A percentile compares a stretch with the other conserved stretches of the same genome.
These are phyloP conservation scores for Entelurus aequoreus DNA, from an alignment of 2,113 vertebrate genomes.

Conservation along the genomic window DNA sequence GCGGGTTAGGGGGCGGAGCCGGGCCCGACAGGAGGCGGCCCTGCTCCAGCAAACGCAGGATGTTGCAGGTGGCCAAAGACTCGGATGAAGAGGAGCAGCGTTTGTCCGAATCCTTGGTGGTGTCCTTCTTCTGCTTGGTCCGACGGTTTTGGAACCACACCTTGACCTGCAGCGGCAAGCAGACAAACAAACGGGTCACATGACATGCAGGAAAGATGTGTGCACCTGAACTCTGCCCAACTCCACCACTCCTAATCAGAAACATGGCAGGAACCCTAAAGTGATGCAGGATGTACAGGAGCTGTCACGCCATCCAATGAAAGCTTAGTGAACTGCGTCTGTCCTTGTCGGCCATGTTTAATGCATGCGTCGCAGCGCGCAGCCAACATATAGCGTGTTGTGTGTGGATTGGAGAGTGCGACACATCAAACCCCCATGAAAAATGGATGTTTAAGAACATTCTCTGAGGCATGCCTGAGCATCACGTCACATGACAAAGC, in stretches of 20 bases:
- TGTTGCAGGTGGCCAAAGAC: slow-evolving; percentile 88
- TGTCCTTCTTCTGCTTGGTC: slow-evolving; percentile 97
- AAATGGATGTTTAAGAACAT: slow-evolving; percentile 13
- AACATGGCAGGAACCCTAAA: slow-evolving; percentile 2
- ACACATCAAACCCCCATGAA: slow-evolving; percentile 14
- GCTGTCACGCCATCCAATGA: slow-evolving; percentile 11
- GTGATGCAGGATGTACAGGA: not conserved
- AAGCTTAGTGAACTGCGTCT: slow-evolving; percentile 51
- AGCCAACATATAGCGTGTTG: slow-evolving; percentile 51
- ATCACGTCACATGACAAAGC: slow-evolving; percentile 46
- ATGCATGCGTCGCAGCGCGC: slow-evolving; percentile 44
- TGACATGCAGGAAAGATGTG: not conserved
- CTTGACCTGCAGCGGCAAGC: slow-evolving; percentile 77
- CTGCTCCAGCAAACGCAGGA: slow-evolving; percentile 88
- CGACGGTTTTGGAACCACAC: slow-evolving; percentile 97
- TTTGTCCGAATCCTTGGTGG: slow-evolving; percentile 89
- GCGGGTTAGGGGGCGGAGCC: slow-evolving; percentile 68
- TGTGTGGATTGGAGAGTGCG: slow-evolving; percentile 35
- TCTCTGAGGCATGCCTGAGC: not conserved
- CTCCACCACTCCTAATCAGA: not conserved
- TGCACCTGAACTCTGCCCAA: not conserved
- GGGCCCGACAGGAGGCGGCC: slow-evolving; percentile 81
- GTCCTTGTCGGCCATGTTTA: slow-evolving; percentile 58
- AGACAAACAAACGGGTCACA: not conserved
- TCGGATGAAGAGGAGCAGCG: slow-evolving; percentile 75